Evolutionary conservation across 2,797 vertebrate genomes (phyloP), one percentile per base, ranked within the genome.

Genomic region (Australoheros facetus): DNA sequence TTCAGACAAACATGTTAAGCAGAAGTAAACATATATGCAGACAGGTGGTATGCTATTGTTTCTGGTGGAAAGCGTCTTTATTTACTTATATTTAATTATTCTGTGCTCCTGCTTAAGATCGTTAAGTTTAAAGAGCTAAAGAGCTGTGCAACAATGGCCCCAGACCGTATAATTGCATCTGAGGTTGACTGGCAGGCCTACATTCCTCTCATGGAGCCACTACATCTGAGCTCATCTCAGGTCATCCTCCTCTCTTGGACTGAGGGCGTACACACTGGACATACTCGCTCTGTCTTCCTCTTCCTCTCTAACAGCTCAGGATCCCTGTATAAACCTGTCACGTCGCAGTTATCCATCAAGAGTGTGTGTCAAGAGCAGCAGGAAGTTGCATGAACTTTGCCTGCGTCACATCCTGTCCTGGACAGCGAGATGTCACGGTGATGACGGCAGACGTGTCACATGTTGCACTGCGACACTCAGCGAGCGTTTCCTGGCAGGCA

Each of bases 401-500:
- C 30, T 32, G 51, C 69, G 19, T 90, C 87, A 90, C 75, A 82
- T 88, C 90, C 88, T 80, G 78, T 84, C 70, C 82, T 39, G 66
- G 73, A 74, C 30, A 66, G 60, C 17, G 58, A 80, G 56, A 55
- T 77, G 82, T 88, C 82, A 75, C 57, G 3, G 71, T 0, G 19
- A 76, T 70, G 82, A 77, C 83, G 78, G 84, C 72, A 23, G 78
- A 71, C 3, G 30, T 78, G 83, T 87, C 79, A 79, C 80, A 82
- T 80, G 87, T 32, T 32, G 75, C 3, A 1, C 57, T 51, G 75
- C 74, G 42, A 72, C 60, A 53, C 71, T 76, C 30, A 2, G 66
- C 7, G 1, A 72, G 39, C 4, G 11, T 60, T 92, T 91, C 88
- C 88, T 87, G 85, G 45, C 55, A 73, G 48, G 13, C 6, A 16